phyloP scores from a whole-genome alignment of 1,140 invertebrate genomes.

The Formica selysi region DNA sequence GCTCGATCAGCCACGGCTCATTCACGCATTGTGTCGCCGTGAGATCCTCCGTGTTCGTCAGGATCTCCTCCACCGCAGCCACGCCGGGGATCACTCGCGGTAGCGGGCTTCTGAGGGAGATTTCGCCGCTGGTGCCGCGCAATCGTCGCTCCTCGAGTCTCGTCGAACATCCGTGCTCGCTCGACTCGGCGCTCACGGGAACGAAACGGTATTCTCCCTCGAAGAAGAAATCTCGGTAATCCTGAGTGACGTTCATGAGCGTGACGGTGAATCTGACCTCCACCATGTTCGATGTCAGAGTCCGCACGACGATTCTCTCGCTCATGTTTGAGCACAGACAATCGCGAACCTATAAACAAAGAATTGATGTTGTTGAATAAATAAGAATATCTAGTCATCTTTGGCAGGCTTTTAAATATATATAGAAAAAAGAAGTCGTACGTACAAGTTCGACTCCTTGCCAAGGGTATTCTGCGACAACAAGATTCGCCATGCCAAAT shows the following conservation, averaged over 20 bases:
- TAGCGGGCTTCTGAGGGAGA: slow-evolving; percentile 86
- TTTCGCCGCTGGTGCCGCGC: slow-evolving; percentile 91
- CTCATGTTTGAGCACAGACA: slow-evolving; percentile 92
- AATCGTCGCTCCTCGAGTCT: slow-evolving; percentile 89
- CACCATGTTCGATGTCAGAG: slow-evolving; percentile 89
- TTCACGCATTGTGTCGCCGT: slow-evolving; percentile 88
- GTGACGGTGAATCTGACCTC: slow-evolving; percentile 91
- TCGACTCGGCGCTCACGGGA: slow-evolving; percentile 79
- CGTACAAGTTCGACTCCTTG: slow-evolving; percentile 88
- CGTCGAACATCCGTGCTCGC: slow-evolving; percentile 87
- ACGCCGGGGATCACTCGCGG: slow-evolving; percentile 77
- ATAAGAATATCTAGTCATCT: background rate
- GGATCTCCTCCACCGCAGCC: slow-evolving; percentile 82
- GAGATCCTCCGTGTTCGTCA: slow-evolving; percentile 82
- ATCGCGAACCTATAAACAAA: slow-evolving; percentile 85
- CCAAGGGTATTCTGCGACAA: slow-evolving; percentile 92
- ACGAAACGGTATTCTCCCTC: slow-evolving; percentile 93
- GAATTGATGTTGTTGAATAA: background rate
- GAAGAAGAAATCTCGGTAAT: slow-evolving; percentile 93
- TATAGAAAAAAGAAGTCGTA: background rate
- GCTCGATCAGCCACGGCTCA: slow-evolving; percentile 93
- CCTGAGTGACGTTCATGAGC: slow-evolving; percentile 93
- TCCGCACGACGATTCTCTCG: slow-evolving; percentile 88
- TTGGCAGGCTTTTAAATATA: background rate
- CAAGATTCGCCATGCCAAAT: slow-evolving; percentile 88